Evolutionary conservation across 2,113 vertebrate genomes (phyloP).

Genomic region (Salvelinus fontinalis): DNA sequence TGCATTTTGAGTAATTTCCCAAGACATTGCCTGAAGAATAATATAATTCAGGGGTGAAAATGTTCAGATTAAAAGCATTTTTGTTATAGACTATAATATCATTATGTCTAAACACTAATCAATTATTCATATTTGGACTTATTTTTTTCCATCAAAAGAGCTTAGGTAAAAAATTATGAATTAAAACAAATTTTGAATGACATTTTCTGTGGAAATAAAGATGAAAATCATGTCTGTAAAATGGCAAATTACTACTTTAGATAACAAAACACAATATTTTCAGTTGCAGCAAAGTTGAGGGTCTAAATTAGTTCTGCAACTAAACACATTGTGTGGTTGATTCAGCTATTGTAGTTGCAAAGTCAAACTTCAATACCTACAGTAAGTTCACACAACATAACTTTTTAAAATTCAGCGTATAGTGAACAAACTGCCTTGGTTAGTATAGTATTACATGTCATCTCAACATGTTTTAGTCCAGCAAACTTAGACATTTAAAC

Average conservation of each 20-base stretch:
- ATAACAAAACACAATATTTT: neutral
- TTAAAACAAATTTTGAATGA: too few species aligned
- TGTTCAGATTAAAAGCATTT: conserved; percentile 38
- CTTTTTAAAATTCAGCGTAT: too few species aligned
- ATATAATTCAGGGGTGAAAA: conserved; percentile 33
- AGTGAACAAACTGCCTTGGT: neutral
- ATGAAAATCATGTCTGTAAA: too few species aligned
- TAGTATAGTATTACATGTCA: too few species aligned
- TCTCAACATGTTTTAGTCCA: too few species aligned
- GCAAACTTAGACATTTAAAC: too few species aligned
- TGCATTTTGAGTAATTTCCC: conserved; percentile 54
- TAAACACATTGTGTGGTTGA: neutral
- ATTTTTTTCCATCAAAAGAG: neutral
- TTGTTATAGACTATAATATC: conserved; percentile 50
- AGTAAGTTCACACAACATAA: too few species aligned
- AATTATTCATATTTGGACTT: conserved; percentile 58
- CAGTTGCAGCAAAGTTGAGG: neutral
- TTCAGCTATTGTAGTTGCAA: too few species aligned
- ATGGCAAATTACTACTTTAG: too few species aligned
- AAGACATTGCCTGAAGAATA: conserved; percentile 45
- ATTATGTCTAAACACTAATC: conserved; percentile 62
- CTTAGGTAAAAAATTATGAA: neutral
- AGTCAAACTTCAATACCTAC: too few species aligned
- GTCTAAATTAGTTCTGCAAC: neutral
- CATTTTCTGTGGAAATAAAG: too few species aligned